Base-by-base conservation (phyloP, 2,797 vertebrate species). In the Phalloptychus januarius region DNA sequence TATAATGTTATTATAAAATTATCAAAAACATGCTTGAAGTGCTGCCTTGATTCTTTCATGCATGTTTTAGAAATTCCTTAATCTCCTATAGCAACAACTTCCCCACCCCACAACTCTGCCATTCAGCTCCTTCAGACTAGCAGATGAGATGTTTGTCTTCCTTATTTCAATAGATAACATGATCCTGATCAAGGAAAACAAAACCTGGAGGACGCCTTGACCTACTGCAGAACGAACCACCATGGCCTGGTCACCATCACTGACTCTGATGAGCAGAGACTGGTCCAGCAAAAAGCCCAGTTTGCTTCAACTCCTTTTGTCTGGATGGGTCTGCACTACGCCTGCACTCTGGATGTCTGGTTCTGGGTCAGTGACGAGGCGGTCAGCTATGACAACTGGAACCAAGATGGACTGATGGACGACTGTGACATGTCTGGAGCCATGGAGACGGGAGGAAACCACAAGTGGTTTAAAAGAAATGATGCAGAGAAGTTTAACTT, bases 401-500 rank as follows among this genome's bases (percentile, higher is more conserved):
- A 8, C 10, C 2, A 42, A 42, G 3, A 25, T 52, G 23, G 11
- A 52, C 18, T 2, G 23, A 52, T 52, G 23, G 23, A 52, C 0
- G 50, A 48, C 0, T 28, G 31, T 0, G 5, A 16, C n/a, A n/a
- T n/a, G n/a, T n/a, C n/a, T n/a, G n/a, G n/a, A n/a, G n/a, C n/a
- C n/a, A n/a, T n/a, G n/a, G n/a, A n/a, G n/a, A n/a, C n/a, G n/a
- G n/a, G n/a, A n/a, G n/a, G 4, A 3, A 0, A 13, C 0, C 1
- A 76, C 1, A 3, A 11, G 20, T 88, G 90, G 90, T 0, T 2
- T 46, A 56, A 13, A 1, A 16, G 1, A 0, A 0, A 0, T 0
- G 52, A 77, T 0, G 0, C 0, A 0, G 15, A 36, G 61, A 33
- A 65, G 31, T 25, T 69, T 23, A 42, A 69, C 10, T 42, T n/a